phyloP scores from a whole-genome alignment of 2,797 vertebrate species.

The Sebastes itinus region DNA sequence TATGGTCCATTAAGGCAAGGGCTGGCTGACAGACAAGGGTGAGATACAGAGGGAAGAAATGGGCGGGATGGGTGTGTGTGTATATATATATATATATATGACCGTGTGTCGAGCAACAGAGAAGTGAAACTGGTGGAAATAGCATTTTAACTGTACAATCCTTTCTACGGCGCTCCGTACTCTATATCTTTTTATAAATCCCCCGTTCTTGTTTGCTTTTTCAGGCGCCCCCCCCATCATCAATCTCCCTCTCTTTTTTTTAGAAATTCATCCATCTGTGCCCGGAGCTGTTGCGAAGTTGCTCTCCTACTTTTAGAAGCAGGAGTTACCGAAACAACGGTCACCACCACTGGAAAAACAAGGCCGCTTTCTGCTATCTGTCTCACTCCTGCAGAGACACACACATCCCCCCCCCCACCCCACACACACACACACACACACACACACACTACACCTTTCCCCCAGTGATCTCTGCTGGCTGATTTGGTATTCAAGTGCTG shows the following conservation, averaged over 20 bases:
- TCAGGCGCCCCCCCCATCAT: slow-evolving; percentile 33
- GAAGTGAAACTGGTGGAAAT: slow-evolving; percentile 78
- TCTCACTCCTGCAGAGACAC: slow-evolving; percentile 22
- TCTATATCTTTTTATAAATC: slow-evolving; percentile 70
- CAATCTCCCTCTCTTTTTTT: slow-evolving; percentile 57
- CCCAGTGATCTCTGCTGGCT: slow-evolving; percentile 72
- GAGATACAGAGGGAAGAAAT: slow-evolving; percentile 8
- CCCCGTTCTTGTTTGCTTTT: slow-evolving; percentile 48
- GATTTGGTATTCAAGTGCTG: slow-evolving; percentile 78
- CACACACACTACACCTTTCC: slow-evolving; percentile 53
- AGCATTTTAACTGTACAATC: slow-evolving; percentile 63
- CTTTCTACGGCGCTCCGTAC: background rate
- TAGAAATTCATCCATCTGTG: slow-evolving; percentile 65
- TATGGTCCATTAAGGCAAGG: slow-evolving; percentile 71
- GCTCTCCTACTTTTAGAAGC: slow-evolving; percentile 73
- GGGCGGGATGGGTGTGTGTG: background rate
- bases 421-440: slow-evolving; percentile 14
- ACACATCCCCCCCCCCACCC: background rate
- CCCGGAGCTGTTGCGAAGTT: slow-evolving; percentile 61
- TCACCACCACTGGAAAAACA: slow-evolving; percentile 59
- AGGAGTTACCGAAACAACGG: slow-evolving; percentile 67
- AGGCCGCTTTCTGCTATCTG: slow-evolving; percentile 45
- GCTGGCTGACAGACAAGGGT: slow-evolving; percentile 56
- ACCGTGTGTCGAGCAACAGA: slow-evolving; percentile 49
- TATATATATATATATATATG: slow-evolving; percentile 2